phyloP scores from a whole-genome alignment of 2,888 invertebrate genomes.

The Trissolcus brochymenae region DNA sequence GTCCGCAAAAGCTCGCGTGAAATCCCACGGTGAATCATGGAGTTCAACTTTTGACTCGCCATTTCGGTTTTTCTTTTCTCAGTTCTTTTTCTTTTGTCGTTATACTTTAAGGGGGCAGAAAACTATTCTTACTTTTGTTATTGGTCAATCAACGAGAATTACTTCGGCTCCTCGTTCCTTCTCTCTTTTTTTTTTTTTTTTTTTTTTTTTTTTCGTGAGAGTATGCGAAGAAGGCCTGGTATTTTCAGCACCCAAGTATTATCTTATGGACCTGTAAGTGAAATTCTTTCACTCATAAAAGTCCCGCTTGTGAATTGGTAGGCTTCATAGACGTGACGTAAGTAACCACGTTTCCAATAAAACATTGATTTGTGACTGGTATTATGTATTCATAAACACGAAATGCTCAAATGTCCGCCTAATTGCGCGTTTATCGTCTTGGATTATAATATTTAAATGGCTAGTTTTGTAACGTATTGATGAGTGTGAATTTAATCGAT shows the following conservation, averaged over 20 bases:
- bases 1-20: constrained; percentile 16
- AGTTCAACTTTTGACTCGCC: neutral
- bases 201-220: too few relatives aligned
- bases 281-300: constrained; percentile 14
- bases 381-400: constrained; percentile 33
- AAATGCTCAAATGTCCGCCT: constrained; percentile 15
- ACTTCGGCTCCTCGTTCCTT: too few relatives aligned
- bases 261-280: constrained; percentile 13
- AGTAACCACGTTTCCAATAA: constrained; percentile 28
- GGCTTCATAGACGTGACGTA: constrained; percentile 17
- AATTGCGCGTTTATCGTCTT: constrained; percentile 25
- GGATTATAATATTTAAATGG: constrained; percentile 32
- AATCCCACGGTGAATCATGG: constrained; percentile 16
- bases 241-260: constrained; percentile 8
- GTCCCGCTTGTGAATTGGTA: constrained; percentile 10
- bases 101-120: neutral
- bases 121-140: too few relatives aligned
- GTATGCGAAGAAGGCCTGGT: too few relatives aligned
- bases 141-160: too few relatives aligned
- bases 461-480: constrained; percentile 14
- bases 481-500: constrained; percentile 21
- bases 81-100: neutral
- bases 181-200: too few relatives aligned
- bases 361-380: constrained; percentile 29
- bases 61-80: neutral